Conservation (phyloP, 2,888 invertebrate species). For the Hirtodrosophila cameraria region DNA sequence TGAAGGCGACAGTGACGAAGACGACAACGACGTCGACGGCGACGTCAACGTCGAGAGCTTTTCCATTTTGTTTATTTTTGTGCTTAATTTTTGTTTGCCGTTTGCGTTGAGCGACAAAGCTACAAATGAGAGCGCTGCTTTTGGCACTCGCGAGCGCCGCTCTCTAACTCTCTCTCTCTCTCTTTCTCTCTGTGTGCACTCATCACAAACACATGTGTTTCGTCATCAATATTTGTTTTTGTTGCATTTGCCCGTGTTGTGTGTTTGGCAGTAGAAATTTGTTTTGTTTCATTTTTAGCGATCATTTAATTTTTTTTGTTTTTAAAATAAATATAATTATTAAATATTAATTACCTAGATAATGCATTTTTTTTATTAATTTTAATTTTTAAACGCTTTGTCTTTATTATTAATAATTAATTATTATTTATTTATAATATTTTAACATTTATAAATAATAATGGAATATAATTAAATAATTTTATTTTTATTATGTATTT, state of each 20-base stretch:
- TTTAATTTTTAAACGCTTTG: not conserved
- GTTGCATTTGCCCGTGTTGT: slow-evolving; percentile 61
- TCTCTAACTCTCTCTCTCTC: slow-evolving; percentile 6
- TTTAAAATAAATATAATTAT: no score
- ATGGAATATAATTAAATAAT: not conserved
- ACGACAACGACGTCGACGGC: slow-evolving; percentile 8
- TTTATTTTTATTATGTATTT: slow-evolving; percentile 16
- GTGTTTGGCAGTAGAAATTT: slow-evolving; percentile 44
- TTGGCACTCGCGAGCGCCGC: slow-evolving; percentile 16
- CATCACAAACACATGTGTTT: slow-evolving; percentile 75
- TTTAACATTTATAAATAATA: slow-evolving; percentile 1
- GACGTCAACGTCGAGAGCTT: slow-evolving; percentile 61
- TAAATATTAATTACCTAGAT: no score
- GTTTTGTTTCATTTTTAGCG: no score
- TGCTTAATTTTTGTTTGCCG: slow-evolving; percentile 62
- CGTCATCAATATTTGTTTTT: slow-evolving; percentile 73
- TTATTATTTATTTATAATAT: not conserved
- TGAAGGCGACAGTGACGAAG: slow-evolving; percentile 70
- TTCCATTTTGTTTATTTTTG: slow-evolving; percentile 61
- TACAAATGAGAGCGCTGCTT: slow-evolving; percentile 59
- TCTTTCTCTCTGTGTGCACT: slow-evolving; percentile 18
- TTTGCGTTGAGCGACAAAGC: slow-evolving; percentile 63
- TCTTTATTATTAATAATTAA: not conserved
- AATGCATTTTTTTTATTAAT: no score
- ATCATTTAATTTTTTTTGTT: not conserved